Conservation (phyloP, 2,888 invertebrate genomes). For the Acanthopleura granulata region DNA sequence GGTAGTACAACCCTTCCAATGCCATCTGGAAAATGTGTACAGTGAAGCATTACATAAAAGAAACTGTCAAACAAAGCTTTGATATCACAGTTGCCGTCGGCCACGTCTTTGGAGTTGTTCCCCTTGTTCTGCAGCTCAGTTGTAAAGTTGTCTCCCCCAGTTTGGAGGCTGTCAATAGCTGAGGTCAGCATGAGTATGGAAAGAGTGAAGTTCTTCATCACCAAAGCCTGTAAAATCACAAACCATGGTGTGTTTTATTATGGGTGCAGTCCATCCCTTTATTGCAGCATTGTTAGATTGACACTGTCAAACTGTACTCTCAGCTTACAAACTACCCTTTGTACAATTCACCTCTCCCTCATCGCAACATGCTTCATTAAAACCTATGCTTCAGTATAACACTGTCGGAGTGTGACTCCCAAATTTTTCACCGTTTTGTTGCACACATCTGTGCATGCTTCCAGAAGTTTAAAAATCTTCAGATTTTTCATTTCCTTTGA, state of each 20-base stretch:
- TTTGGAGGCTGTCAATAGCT: slow-evolving; percentile 4
- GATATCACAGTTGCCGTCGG: neutral
- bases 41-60: slow-evolving; percentile 42
- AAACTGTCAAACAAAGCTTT: slow-evolving; percentile 5
- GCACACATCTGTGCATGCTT: too few species aligned
- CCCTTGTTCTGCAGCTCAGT: neutral
- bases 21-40: slow-evolving; percentile 52
- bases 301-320: too few species aligned
- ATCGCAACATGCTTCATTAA: too few species aligned
- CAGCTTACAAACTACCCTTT: too few species aligned
- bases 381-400: too few species aligned
- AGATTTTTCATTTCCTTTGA: too few species aligned
- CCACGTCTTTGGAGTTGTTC: neutral
- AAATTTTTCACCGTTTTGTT: too few species aligned
- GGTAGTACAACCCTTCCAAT: slow-evolving; percentile 60
- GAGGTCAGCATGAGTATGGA: slow-evolving; percentile 60
- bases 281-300: neutral
- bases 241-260: neutral
- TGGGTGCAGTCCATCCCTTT: neutral
- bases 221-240: slow-evolving; percentile 50
- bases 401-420: too few species aligned
- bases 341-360: too few species aligned
- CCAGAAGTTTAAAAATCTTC: too few species aligned
- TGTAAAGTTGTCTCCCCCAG: neutral
- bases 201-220: slow-evolving; percentile 66